Base-by-base conservation (phyloP, 64 coral and sea anemone genomes). In the Orbicella faveolata region DNA sequence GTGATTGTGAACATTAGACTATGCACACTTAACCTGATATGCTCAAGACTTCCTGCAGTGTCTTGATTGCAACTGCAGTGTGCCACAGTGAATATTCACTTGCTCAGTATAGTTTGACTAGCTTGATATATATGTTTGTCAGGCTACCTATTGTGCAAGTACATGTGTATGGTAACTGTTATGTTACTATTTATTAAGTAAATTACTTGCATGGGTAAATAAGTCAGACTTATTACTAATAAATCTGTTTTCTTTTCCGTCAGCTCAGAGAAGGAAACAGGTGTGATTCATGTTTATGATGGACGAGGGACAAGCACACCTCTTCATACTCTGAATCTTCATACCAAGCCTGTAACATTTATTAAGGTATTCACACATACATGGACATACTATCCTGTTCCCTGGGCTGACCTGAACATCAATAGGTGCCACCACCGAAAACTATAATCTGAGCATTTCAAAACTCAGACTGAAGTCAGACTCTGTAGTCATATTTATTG, bases 271-370 rank as follows among this genome's bases (percentile, higher is more conserved):
- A 94, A 95, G 76, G 91, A 99, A 44, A 90, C 88, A 34, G 97
- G 97, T 34, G 88, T 88, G 59, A 99, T 99, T 21, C 84, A 95
- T 79, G 90, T 99, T 30, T 99, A 93, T 87, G 97, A 99, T 91
- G 97, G 97, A 18, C 75, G 97, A 26, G 97, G 97, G 26, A 93
- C 77, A 34, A 96, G 77, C 53, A 68, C 79, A 34, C 97, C 97
- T 4, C 80, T 99, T 20, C 91, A 99, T 61, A 96, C 84, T 14
- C 30, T 99, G 15, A 88, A 88, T 67, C 34, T 93, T 75, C 97
- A 99, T 52, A 89, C 91, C 3, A 92, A 88, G 66, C 91, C 88
- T 51, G 59, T 99, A 20, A 79, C 92, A 39, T 75, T 96, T 14
- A 98, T 98, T 15, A 98, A 88, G 90, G 96, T 98, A 90, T 16